phyloP scores from a whole-genome alignment of 2,113 vertebrate species.

The Sclerurus mexicanus region DNA sequence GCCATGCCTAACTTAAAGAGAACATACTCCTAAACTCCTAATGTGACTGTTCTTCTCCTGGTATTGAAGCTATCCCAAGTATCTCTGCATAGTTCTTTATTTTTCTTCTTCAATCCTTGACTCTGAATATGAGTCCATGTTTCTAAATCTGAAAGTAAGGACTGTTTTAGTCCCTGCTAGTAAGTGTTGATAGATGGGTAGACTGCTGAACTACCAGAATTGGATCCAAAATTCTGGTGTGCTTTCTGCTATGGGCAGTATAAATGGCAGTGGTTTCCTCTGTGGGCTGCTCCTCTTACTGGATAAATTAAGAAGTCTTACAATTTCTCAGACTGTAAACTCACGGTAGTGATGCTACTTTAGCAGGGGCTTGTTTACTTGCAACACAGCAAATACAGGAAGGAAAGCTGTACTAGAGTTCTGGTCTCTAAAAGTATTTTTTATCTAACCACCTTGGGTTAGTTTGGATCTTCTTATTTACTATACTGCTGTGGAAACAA shows the following conservation, averaged over 20 bases:
- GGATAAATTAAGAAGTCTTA: not conserved
- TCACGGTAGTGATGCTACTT: not conserved
- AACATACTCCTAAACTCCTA: not conserved
- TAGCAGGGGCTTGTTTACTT: not conserved
- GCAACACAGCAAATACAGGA: not conserved
- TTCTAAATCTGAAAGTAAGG: not conserved
- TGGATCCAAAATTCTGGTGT: not conserved
- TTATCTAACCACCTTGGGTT: not conserved
- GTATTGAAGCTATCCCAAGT: not conserved
- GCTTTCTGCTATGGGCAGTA: not conserved
- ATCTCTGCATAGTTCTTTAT: not conserved
- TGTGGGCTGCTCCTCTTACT: not conserved
- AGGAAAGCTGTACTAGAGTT: not conserved
- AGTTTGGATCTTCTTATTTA: not conserved
- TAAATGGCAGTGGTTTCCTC: not conserved
- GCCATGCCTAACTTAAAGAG: not conserved
- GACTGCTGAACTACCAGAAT: not conserved
- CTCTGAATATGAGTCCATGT: not conserved
- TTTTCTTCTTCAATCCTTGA: not conserved
- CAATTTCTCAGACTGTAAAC: not conserved
- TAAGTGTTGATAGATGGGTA: not conserved
- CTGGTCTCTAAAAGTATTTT: not conserved
- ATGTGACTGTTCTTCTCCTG: not conserved
- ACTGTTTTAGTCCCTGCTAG: not conserved
- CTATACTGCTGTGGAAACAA: not conserved